phyloP scores from a whole-genome alignment of 2,888 invertebrate genomes.

The Protodeltote pygarga region DNA sequence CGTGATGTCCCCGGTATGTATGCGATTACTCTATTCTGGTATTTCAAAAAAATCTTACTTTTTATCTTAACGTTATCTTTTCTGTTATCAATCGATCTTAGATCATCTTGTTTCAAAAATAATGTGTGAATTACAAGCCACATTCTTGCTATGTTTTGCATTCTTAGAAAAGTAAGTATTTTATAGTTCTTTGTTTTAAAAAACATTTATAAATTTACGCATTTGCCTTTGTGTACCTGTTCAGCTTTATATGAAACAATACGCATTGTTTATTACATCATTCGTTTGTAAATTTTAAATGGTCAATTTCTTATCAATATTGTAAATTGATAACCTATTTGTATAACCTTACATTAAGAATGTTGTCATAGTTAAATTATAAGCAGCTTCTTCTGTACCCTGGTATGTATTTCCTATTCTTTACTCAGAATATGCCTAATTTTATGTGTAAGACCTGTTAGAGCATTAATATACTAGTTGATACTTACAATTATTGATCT shows the following conservation, averaged over 20 bases:
- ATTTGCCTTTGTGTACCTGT: slow-evolving; percentile 35
- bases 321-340: slow-evolving; percentile 44
- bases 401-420: slow-evolving; percentile 29
- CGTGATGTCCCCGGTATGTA: slow-evolving; percentile 43
- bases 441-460: too few relatives aligned
- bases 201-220: slow-evolving; percentile 31
- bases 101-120: slow-evolving; percentile 66
- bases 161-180: slow-evolving; percentile 75
- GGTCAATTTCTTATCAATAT: slow-evolving; percentile 40
- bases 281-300: slow-evolving; percentile 10
- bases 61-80: slow-evolving; percentile 80
- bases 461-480: too few relatives aligned
- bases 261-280: slow-evolving; percentile 36
- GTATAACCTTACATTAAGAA: slow-evolving; percentile 31
- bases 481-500: too few relatives aligned
- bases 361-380: slow-evolving; percentile 19
- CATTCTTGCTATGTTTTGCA: slow-evolving; percentile 72
- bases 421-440: too few relatives aligned
- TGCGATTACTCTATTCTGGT: slow-evolving; percentile 28
- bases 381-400: slow-evolving; percentile 5
- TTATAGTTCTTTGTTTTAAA: slow-evolving; percentile 49
- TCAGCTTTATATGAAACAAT: slow-evolving; percentile 34
- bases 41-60: slow-evolving; percentile 54
- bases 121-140: slow-evolving; percentile 47
- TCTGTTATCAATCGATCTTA: slow-evolving; percentile 72